These are phyloP conservation scores for Pholis gunnellus DNA, from an alignment of 2,113 vertebrate species.

Conservation along the genomic window DNA sequence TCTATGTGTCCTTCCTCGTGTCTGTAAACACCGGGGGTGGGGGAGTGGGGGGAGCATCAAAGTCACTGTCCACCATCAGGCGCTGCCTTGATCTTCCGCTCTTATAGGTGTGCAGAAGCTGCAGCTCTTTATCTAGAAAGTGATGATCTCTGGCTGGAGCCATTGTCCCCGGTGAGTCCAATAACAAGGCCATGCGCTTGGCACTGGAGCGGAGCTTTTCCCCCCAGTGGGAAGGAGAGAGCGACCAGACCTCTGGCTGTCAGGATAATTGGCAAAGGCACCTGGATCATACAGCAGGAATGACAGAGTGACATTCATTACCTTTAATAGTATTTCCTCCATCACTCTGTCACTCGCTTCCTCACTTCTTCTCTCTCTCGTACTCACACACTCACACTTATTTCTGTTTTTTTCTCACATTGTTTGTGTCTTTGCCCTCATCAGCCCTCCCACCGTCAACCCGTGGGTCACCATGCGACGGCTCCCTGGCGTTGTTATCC, in stretches of 20 bases:
- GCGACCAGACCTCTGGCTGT: slow-evolving; percentile 62
- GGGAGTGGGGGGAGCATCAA: slow-evolving; percentile 32
- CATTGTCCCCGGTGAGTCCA: slow-evolving; percentile 42
- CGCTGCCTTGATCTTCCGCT: slow-evolving; percentile 21
- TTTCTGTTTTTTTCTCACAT: slow-evolving; percentile 11
- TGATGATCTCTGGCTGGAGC: slow-evolving; percentile 56
- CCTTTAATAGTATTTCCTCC: slow-evolving; percentile 61
- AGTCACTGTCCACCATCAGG: slow-evolving; percentile 30
- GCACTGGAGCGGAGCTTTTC: slow-evolving; percentile 49
- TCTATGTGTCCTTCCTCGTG: slow-evolving; percentile 27
- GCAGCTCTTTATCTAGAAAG: slow-evolving; percentile 60
- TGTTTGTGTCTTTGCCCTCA: slow-evolving; percentile 54
- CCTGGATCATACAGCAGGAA: slow-evolving; percentile 65
- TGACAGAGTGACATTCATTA: slow-evolving; percentile 72
- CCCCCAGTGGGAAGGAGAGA: slow-evolving; percentile 46
- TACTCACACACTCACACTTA: background rate
- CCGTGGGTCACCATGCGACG: slow-evolving; percentile 49
- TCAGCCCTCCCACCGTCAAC: slow-evolving; percentile 32
- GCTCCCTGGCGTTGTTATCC: slow-evolving; percentile 70
- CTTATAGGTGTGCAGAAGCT: slow-evolving; percentile 26
- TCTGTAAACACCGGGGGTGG: slow-evolving; percentile 6
- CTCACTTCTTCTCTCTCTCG: slow-evolving; percentile 4
- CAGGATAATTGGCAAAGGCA: slow-evolving; percentile 70
- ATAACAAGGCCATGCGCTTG: slow-evolving; percentile 70
- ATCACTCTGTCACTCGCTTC: slow-evolving; percentile 56